Percentiles rank a stretch among this genome's conserved stretches.
Evolutionary conservation across 2,888 invertebrate species (phyloP).

Genomic region (Noctua comes): DNA sequence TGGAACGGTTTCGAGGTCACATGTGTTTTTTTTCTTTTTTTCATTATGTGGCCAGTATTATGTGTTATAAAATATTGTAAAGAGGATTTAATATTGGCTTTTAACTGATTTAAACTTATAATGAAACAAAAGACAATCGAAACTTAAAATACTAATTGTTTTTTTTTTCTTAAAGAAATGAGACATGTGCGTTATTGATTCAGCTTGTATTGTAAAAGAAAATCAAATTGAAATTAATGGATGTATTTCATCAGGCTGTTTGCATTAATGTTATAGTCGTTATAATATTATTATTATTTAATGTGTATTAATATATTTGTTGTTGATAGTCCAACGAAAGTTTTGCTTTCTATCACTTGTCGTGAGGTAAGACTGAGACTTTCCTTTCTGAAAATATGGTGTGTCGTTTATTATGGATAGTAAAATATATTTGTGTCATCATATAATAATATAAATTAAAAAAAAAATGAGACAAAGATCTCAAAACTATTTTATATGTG

Average conservation of each 20-base stretch:
- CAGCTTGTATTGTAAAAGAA: slow-evolving; percentile 44
- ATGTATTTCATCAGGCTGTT: slow-evolving; percentile 63
- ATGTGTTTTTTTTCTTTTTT: slow-evolving; percentile 9
- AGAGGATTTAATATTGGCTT: slow-evolving; percentile 5
- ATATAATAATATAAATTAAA: slow-evolving; percentile 51
- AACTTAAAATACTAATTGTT: slow-evolving; percentile 12
- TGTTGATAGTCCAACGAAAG: slow-evolving; percentile 79
- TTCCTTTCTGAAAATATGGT: slow-evolving; percentile 71
- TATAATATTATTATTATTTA: slow-evolving; percentile 66
- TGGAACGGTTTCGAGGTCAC: slow-evolving; percentile 13
- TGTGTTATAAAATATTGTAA: not conserved
- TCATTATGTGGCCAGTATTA: slow-evolving; percentile 13
- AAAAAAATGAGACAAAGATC: slow-evolving; percentile 57
- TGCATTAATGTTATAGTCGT: slow-evolving; percentile 66
- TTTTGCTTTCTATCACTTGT: slow-evolving; percentile 74
- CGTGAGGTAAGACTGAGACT: slow-evolving; percentile 83
- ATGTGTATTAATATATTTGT: slow-evolving; percentile 71
- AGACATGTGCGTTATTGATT: slow-evolving; percentile 30
- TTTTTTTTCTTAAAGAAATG: not conserved
- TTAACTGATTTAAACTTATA: slow-evolving; percentile 10
- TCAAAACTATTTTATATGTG: slow-evolving; percentile 59
- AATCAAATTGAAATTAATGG: slow-evolving; percentile 46
- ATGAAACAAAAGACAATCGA: slow-evolving; percentile 17
- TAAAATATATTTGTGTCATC: slow-evolving; percentile 60
- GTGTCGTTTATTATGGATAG: slow-evolving; percentile 56